Evolutionary conservation across 1,140 invertebrate species (phyloP).

Genomic region (Micrasema minimum): DNA sequence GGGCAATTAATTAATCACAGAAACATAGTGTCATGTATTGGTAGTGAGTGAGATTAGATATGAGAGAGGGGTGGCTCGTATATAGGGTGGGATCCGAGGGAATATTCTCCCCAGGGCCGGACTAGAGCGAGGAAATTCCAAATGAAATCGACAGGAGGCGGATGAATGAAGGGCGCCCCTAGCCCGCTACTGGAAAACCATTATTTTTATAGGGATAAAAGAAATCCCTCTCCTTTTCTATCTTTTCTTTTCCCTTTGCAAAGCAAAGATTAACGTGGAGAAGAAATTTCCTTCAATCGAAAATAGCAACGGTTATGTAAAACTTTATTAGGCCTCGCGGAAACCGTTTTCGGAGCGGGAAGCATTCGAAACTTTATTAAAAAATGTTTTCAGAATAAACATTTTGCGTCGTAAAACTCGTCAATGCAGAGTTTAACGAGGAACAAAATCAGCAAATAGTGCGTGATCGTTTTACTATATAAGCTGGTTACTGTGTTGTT

Average conservation of each 20-base stretch:
- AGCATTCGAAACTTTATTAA: constrained; percentile 4
- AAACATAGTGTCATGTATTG: no score
- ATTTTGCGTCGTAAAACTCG: no score
- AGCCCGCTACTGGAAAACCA: constrained; percentile 24
- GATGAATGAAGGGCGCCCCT: constrained; percentile 22
- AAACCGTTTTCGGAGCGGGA: constrained; percentile 7
- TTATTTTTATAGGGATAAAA: constrained; percentile 29
- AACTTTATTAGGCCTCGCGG: constrained; percentile 20
- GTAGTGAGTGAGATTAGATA: no score
- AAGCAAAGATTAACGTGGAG: not conserved
- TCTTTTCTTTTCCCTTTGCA: not conserved
- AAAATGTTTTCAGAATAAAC: no score
- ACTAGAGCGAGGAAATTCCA: constrained; percentile 22
- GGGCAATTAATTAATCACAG: no score
- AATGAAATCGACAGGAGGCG: constrained; percentile 35
- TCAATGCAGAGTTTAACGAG: no score
- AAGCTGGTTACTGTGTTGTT: no score
- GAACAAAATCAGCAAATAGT: no score
- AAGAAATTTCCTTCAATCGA: constrained; percentile 24
- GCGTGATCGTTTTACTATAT: no score
- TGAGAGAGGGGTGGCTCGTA: no score
- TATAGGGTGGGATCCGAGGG: constrained; percentile 7
- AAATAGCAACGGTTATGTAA: constrained; percentile 22
- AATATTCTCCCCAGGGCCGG: constrained; percentile 28
- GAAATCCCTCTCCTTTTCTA: constrained; percentile 10